Evolutionary conservation across 2,113 vertebrate species (phyloP).

Genomic region (Zosterops pallidus): DNA sequence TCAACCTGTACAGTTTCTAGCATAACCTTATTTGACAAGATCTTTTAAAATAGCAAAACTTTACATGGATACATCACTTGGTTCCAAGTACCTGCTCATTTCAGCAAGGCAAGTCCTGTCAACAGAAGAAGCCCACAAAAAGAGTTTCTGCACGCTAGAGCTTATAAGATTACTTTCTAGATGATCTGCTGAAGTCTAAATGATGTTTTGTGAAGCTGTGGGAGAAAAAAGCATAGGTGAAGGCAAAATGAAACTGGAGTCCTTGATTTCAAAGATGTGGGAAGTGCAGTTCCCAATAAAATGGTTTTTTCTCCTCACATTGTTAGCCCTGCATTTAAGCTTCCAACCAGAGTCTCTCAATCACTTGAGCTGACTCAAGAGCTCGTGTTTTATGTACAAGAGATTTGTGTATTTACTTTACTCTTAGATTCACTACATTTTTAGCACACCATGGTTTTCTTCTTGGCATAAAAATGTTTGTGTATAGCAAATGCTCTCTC

Average conservation of each 20-base stretch:
- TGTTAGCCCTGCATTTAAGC: neutral
- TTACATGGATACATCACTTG: accelerated
- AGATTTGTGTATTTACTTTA: neutral
- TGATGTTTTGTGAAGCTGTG: neutral
- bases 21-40: neutral
- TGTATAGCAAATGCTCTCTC: neutral
- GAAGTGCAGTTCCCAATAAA: neutral
- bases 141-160: neutral
- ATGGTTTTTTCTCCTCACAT: neutral
- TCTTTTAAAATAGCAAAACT: neutral
- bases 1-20: neutral
- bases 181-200: neutral
- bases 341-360: neutral
- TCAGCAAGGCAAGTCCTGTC: neutral
- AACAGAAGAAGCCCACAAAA: neutral
- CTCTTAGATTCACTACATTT: neutral
- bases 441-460: neutral
- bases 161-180: neutral
- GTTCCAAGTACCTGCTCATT: neutral
- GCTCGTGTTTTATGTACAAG: neutral
- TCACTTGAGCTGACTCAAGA: neutral
- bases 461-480: neutral
- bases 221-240: neutral
- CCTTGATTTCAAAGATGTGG: neutral
- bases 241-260: neutral